Evolutionary conservation across 2,113 vertebrate species (phyloP), one percentile per base, ranked within the genome.

Genomic region (Ciconia maguari): DNA sequence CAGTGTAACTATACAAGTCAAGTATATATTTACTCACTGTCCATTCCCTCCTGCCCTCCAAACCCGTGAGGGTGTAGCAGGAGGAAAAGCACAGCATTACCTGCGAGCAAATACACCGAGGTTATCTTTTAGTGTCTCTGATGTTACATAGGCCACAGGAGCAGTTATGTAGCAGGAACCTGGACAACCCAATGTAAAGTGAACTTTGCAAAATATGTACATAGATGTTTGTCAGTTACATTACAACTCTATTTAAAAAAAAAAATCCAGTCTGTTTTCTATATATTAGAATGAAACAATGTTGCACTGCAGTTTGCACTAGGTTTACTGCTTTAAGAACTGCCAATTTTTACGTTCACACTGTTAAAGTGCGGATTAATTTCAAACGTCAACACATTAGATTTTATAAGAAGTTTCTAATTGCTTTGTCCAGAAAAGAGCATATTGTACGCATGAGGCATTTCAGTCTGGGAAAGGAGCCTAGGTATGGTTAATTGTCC

Each of bases 231-330:
- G 57, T 78, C 91, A 85, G 65, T 87, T 94, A 96, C 89, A 92
- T 83, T 95, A 96, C 91, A 97, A 32, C 18, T 75, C 69, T 81
- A 68, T 38, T 51, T 38, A 2, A 18, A 46, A 46, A 15, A 4
- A 60, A 51, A 88, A 72, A 41, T 88, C 93, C 94, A 95, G 88
- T 90, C 78, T 85, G 52, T 90, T 92, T 93, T 80, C 55, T 86
- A 49, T 27, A 25, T 8, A 74, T 58, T 62, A 84, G 90, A 93
- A 91, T 84, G 61, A 92, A 93, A 46, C 38, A 68, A 60, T 9
- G 52, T 83, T 96, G 94, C 95, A 96, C 82, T 96, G 94, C 89
- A 91, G 75, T 94, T 96, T 97, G 95, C 96, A 81, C 89, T 78
- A 89, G 36, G 76, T 92, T 89, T 94, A 70, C 84, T 80, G 91